Base-by-base conservation (phyloP, 2,113 vertebrate genomes). In the Nicator chloris region DNA sequence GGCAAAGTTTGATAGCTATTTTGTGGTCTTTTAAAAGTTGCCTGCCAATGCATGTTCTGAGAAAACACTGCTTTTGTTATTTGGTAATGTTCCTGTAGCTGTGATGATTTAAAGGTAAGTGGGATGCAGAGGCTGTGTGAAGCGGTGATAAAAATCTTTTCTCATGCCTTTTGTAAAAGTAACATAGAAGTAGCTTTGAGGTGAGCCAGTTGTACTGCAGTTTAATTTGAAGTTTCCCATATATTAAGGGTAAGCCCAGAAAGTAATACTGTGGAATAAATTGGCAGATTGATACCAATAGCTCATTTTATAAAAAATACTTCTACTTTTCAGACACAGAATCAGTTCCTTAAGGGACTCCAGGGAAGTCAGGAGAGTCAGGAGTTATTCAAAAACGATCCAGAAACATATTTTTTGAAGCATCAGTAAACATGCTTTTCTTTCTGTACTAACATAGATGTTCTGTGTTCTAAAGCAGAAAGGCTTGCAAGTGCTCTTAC, bases 271-370 rank as follows among this genome's bases (percentile, higher is more conserved):
- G 35, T 30, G 56, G 54, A 72, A 64, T 68, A 60, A 86, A 59
- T 63, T 71, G 27, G 11, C 18, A 51, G 15, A 10, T 78, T 68
- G 20, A 73, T 82, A 18, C 12, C 42, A 88, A 63, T 45, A 82
- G 3, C 8, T 4, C 4, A 7, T 64, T 64, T 21, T 9, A 2
- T 2, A 17, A 61, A 42, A 28, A 30, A 10, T 0, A 5, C 15
- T n/a, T 42, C 31, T 21, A 39, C 7, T 76, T 85, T 80, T 79
- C 65, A 75, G 51, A 35, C 13, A 26, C 14, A 17, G 31, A 69
- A 44, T 70, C 18, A 8, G 11, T 76, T 69, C n/a, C 45, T 81
- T 47, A 35, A 68, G 20, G 49, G 10, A 75, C 31, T 83, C 13
- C 27, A 71, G 30, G 15, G 31, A 47, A 42, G 27, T 73, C 31